Evolutionary conservation across 2,888 invertebrate genomes (phyloP).

Genomic region (Chrysopilus asiliformis): DNA sequence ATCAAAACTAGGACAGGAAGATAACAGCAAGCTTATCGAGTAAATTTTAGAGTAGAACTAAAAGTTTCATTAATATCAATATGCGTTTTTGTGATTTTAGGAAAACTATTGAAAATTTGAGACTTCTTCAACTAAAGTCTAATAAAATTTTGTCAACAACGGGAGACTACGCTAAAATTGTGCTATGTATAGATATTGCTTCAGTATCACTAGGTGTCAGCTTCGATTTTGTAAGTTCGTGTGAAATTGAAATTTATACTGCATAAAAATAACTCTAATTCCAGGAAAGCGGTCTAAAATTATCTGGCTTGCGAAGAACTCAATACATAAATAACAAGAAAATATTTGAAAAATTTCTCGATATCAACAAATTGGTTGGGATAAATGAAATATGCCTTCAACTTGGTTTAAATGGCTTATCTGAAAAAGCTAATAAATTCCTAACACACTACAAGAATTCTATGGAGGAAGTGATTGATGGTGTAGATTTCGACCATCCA

Average conservation of each 20-base stretch:
- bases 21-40: slow-evolving; percentile 25
- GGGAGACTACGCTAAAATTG: slow-evolving; percentile 45
- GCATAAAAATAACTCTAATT: slow-evolving; percentile 15
- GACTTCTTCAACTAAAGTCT: slow-evolving; percentile 29
- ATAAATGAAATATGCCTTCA: slow-evolving; percentile 45
- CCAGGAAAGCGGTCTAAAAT: slow-evolving; percentile 44
- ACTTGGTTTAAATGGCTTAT: slow-evolving; percentile 38
- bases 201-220: slow-evolving; percentile 38
- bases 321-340: slow-evolving; percentile 43
- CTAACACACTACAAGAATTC: slow-evolving; percentile 38
- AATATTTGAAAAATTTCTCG: slow-evolving; percentile 45
- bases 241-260: not conserved
- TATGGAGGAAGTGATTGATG: slow-evolving; percentile 36
- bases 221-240: slow-evolving; percentile 43
- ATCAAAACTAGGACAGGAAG: slow-evolving; percentile 26
- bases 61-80: slow-evolving; percentile 4
- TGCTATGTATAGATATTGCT: slow-evolving; percentile 49
- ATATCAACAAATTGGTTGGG: slow-evolving; percentile 41
- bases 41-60: slow-evolving; percentile 13
- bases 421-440: slow-evolving; percentile 41
- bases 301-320: slow-evolving; percentile 43
- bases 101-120: slow-evolving; percentile 29
- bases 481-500: slow-evolving; percentile 43
- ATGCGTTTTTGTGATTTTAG: slow-evolving; percentile 16
- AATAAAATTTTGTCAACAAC: slow-evolving; percentile 31